Conservation (phyloP, 2,113 vertebrate genomes). For the Centropristis striata region DNA sequence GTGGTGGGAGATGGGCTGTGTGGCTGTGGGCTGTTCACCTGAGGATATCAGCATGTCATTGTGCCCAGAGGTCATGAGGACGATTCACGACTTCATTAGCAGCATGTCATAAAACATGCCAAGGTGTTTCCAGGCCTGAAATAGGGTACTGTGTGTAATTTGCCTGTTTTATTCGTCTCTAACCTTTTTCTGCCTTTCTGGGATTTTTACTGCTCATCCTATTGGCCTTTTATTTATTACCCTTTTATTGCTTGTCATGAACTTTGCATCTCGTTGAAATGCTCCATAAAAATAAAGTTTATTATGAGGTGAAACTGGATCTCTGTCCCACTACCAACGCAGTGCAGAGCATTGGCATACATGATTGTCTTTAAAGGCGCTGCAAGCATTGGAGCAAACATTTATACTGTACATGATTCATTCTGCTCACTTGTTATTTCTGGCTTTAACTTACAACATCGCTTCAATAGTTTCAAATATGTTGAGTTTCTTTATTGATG, state of each 20-base stretch:
- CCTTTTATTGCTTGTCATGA: constrained; percentile 63
- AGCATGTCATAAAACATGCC: constrained; percentile 62
- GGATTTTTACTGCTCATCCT: constrained; percentile 51
- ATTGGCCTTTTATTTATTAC: constrained; percentile 66
- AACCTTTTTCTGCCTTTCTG: constrained; percentile 48
- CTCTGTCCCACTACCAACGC: constrained; percentile 9
- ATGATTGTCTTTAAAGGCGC: constrained; percentile 26
- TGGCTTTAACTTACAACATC: constrained; percentile 30
- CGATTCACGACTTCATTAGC: constrained; percentile 77
- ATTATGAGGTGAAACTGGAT: constrained; percentile 58
- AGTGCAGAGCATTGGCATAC: constrained; percentile 11
- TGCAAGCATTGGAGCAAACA: constrained; percentile 42
- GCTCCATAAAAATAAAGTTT: constrained; percentile 65
- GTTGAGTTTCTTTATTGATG: constrained; percentile 44
- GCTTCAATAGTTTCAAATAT: constrained; percentile 38
- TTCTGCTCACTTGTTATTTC: constrained; percentile 43
- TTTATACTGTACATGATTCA: constrained; percentile 44
- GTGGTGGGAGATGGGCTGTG: constrained; percentile 53
- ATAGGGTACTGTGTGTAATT: constrained; percentile 40
- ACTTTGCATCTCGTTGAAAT: constrained; percentile 62
- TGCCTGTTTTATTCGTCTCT: constrained; percentile 51
- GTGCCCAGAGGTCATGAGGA: constrained; percentile 73
- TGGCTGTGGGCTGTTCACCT: constrained; percentile 68
- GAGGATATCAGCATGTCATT: constrained; percentile 69
- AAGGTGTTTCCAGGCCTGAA: constrained; percentile 46